Evolutionary conservation across 2,113 vertebrate genomes (phyloP).

Genomic region (Hiodon alosoides): DNA sequence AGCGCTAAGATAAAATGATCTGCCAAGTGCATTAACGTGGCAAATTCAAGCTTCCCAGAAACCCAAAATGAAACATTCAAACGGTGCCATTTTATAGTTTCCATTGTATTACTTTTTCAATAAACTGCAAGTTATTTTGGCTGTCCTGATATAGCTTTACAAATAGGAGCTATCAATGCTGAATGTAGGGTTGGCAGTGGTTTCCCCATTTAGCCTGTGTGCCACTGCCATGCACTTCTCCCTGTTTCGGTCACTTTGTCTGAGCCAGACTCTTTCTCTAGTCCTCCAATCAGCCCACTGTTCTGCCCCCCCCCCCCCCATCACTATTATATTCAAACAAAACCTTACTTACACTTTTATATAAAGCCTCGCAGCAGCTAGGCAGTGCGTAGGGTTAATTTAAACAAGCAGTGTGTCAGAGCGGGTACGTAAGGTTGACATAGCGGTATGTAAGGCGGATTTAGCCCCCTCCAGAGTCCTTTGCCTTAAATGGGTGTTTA

Average conservation of each 20-base stretch:
- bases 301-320: background rate
- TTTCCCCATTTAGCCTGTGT: background rate
- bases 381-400: background rate
- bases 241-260: background rate
- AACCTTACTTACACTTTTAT: too few relatives aligned
- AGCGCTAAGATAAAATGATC: background rate
- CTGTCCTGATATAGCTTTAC: background rate
- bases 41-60: too few relatives aligned
- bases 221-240: background rate
- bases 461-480: conserved; percentile 34
- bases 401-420: background rate
- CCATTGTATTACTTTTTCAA: background rate
- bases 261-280: too few relatives aligned
- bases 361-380: background rate
- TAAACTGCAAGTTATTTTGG: background rate
- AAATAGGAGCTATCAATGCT: background rate
- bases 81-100: conserved; percentile 15
- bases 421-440: too few relatives aligned
- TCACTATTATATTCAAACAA: too few relatives aligned
- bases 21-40: background rate
- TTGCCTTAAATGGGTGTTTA: conserved; percentile 40
- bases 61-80: background rate
- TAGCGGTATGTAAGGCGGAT: background rate
- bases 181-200: background rate
- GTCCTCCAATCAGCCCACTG: background rate